Percentiles rank a stretch among this genome's conserved stretches.
These are phyloP conservation scores for Morpho achilles DNA, from an alignment of 2,888 invertebrate genomes.

Conservation along the genomic window DNA sequence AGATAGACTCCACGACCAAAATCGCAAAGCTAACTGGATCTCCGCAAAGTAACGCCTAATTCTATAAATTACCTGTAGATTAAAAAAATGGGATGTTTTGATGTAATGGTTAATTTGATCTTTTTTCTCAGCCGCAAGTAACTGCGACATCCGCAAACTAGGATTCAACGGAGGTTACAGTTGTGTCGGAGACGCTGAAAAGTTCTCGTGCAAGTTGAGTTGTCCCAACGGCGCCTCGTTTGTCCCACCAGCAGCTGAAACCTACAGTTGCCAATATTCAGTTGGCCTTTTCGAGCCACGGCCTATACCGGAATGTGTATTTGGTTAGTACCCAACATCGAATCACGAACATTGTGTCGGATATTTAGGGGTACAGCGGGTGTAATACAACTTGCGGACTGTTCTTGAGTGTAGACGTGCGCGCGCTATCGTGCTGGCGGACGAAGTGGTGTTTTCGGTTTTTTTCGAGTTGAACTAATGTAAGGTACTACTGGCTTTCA, in stretches of 20 bases:
- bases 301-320: slow-evolving; percentile 86
- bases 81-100: background rate
- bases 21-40: too few species aligned
- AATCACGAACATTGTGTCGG: too few species aligned
- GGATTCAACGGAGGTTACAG: slow-evolving; percentile 88
- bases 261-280: slow-evolving; percentile 84
- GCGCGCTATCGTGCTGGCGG: too few species aligned
- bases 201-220: slow-evolving; percentile 81
- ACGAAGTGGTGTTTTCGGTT: too few species aligned
- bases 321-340: slow-evolving; percentile 60
- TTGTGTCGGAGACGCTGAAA: slow-evolving; percentile 81
- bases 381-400: too few species aligned
- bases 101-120: background rate
- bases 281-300: slow-evolving; percentile 83
- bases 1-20: too few species aligned
- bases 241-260: slow-evolving; percentile 77
- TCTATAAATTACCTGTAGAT: too few species aligned
- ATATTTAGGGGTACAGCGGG: too few species aligned
- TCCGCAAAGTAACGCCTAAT: too few species aligned
- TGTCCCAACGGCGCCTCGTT: slow-evolving; percentile 84
- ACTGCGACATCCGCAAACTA: slow-evolving; percentile 81
- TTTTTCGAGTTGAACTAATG: too few species aligned
- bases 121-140: slow-evolving; percentile 68
- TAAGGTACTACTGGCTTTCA: too few species aligned
- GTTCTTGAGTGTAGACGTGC: too few species aligned